Evolutionary conservation across 2,888 invertebrate species (phyloP), one percentile per base, ranked within the genome.

Genomic region (Diplazon laetatorius): DNA sequence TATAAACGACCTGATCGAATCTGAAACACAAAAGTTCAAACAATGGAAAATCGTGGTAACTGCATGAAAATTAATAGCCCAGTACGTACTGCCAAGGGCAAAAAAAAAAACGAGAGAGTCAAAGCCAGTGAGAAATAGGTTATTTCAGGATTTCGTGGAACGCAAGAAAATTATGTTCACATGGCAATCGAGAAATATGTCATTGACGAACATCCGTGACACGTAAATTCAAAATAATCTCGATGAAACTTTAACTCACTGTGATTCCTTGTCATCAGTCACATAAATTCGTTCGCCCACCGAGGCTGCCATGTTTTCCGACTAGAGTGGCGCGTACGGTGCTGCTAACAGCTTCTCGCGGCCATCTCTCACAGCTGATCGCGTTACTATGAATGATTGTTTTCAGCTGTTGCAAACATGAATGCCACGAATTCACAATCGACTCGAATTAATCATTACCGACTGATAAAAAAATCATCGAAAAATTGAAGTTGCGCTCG

Each of bases 1-100:
- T 94, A 84, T 93, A 94, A 48, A 91, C 92, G 55, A 93, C 92
- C 77, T 86, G 86, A 39, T 87, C 85, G 71, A 86, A 86, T 81
- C 90, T 91, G 79, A 85, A 87, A 20, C 46, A 77, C 72, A 48
- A 62, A 75, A 62, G 50, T 62, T 55, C 42, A 16, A 57, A 50
- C 70, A 25, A 78, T 50, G 50, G 70, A 62, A 78, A 76, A 81
- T 74, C 63, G 6, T 65, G 16, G 55, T 69, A 65, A n/a, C 9
- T 50, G 37, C 30, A 57, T 37, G n/a, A n/a, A 42, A 37, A 69
- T 60, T 69, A 18, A 30, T 80, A 63, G 80, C 80, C 68, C 25
- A 52, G 14, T 12, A 71, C 25, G 52, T 37, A 22, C 37, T 71
- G 52, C 1, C 16, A 16, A 39, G 14, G 37, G 25, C 39, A 16